A percentile compares a stretch with the other conserved stretches of the same genome.
phyloP scores from a whole-genome alignment of 2,888 invertebrate species.

The Tanypteryx hageni region DNA sequence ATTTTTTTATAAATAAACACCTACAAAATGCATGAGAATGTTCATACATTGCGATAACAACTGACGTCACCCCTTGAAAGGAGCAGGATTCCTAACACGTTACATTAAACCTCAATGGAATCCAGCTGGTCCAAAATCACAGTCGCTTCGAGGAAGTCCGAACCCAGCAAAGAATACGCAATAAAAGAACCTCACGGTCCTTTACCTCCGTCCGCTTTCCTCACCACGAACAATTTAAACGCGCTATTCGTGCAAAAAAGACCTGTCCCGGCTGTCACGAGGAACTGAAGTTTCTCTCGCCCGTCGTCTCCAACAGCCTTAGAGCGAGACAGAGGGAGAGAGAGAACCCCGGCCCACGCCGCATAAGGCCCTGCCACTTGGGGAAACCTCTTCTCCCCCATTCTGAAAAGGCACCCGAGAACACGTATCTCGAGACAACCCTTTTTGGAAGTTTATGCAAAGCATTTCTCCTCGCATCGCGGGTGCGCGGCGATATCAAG shows the following conservation, averaged over 20 bases:
- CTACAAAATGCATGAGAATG: too few species aligned
- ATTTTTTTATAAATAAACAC: too few species aligned
- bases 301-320: neutral
- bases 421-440: constrained; percentile 29
- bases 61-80: too few species aligned
- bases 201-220: neutral
- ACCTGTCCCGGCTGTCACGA: neutral
- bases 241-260: neutral
- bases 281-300: neutral
- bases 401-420: constrained; percentile 16
- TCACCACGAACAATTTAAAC: neutral
- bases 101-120: too few species aligned
- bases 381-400: neutral
- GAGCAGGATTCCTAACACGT: too few species aligned
- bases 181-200: too few species aligned
- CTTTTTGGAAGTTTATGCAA: constrained; percentile 25
- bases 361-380: neutral
- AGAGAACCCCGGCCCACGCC: neutral
- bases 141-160: too few species aligned
- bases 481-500: neutral
- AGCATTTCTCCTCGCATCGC: neutral
- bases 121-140: too few species aligned
- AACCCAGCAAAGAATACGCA: too few species aligned
- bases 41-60: too few species aligned
- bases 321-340: neutral